Conservation (phyloP, 2,797 vertebrate genomes). For the Scolopax rusticola region DNA sequence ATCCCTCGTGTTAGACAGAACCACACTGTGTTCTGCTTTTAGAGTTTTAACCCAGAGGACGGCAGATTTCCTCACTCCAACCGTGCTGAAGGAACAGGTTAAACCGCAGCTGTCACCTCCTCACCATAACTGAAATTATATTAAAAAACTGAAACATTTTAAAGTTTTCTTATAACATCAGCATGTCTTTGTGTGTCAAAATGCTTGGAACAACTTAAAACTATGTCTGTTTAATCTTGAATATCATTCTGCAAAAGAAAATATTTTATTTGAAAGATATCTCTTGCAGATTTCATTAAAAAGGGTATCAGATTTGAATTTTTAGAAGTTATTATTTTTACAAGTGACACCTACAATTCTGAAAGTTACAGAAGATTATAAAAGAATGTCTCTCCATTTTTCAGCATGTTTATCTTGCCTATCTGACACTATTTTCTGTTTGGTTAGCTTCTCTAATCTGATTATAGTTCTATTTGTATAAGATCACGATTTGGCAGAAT, state of each 20-base stretch:
- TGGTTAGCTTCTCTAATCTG: slow-evolving; percentile 52
- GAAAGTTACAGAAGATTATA: slow-evolving; percentile 21
- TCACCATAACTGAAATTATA: not conserved
- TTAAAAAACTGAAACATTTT: not conserved
- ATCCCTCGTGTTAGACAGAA: not conserved
- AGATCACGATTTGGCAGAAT: slow-evolving; percentile 46
- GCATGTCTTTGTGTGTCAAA: not conserved
- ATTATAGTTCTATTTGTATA: slow-evolving; percentile 48
- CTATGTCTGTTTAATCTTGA: not conserved
- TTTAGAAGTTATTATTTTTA: slow-evolving; percentile 35
- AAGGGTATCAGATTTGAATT: slow-evolving; percentile 26
- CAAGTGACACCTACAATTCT: slow-evolving; percentile 45
- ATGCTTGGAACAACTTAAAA: not conserved
- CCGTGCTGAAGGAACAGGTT: not conserved
- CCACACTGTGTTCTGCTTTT: not conserved
- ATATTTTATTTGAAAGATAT: slow-evolving; percentile 51
- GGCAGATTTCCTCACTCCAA: not conserved
- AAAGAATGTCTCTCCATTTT: slow-evolving; percentile 40
- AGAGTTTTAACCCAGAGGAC: not conserved
- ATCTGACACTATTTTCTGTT: slow-evolving; percentile 61
- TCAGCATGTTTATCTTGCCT: slow-evolving; percentile 52
- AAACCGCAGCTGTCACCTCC: not conserved
- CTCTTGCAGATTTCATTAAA: slow-evolving; percentile 5
- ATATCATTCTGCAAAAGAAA: slow-evolving; percentile 34
- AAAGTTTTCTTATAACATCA: not conserved